Percentiles rank a stretch among this genome's conserved stretches.
Evolutionary conservation across 2,888 invertebrate genomes (phyloP).

Genomic region (Tipula vernalis): DNA sequence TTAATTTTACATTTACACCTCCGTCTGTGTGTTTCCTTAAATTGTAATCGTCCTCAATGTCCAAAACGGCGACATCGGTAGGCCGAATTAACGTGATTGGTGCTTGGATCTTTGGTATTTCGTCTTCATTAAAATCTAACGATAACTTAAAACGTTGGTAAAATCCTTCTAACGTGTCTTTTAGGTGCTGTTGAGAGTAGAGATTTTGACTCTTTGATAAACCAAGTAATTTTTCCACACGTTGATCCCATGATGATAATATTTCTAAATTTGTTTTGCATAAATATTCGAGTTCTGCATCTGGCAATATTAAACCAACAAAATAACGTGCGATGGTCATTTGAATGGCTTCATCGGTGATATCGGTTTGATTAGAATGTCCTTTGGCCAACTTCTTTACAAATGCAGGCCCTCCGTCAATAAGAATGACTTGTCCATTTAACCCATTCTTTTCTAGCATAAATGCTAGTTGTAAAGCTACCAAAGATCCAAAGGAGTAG

Average conservation of each 20-base stretch:
- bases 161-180: constrained; percentile 31
- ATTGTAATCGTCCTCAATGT: constrained; percentile 21
- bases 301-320: not conserved
- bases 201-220: constrained; percentile 31
- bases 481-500: constrained; percentile 76
- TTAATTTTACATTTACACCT: no score
- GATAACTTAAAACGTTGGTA: constrained; percentile 35
- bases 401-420: constrained; percentile 72
- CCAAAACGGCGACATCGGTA: constrained; percentile 39
- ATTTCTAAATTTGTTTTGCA: constrained; percentile 38
- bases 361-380: constrained; percentile 18
- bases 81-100: constrained; percentile 51
- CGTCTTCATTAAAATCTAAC: constrained; percentile 33
- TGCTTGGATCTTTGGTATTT: constrained; percentile 40
- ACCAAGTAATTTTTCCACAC: constrained; percentile 39
- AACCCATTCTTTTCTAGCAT: constrained; percentile 54
- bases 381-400: constrained; percentile 37
- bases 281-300: constrained; percentile 26
- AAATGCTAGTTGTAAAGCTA: constrained; percentile 63
- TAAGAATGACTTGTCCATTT: constrained; percentile 49
- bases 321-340: no score
- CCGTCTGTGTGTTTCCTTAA: no score
- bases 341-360: no score
- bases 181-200: constrained; percentile 35
- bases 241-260: constrained; percentile 41